Percentiles rank a stretch among this genome's conserved stretches.
phyloP scores from a whole-genome alignment of 2,888 invertebrate genomes.

The Macrosiphum euphorbiae region DNA sequence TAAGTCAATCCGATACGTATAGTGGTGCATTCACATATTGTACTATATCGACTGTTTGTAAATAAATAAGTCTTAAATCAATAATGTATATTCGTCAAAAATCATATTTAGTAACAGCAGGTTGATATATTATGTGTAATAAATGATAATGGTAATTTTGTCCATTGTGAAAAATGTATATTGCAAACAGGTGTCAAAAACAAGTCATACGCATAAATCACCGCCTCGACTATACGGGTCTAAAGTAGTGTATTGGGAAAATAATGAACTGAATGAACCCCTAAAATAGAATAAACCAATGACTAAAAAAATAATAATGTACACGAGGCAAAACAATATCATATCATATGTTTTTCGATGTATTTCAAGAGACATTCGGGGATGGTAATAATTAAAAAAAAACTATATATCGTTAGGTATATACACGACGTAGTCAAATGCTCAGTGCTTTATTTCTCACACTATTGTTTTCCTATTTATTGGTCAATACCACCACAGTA shows the following conservation, averaged over 20 bases:
- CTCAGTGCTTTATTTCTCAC: not conserved
- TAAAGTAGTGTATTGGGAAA: not conserved
- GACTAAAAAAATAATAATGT: not conserved
- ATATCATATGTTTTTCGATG: not conserved
- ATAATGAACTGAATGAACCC: not conserved
- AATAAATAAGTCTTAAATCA: not conserved
- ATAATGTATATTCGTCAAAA: not conserved
- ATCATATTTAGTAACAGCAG: not conserved
- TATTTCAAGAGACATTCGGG: not conserved
- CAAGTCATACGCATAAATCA: constrained; percentile 14
- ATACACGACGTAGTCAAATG: not conserved
- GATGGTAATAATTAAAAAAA: not conserved
- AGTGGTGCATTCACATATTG: not conserved
- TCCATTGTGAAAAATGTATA: not conserved
- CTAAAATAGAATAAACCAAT: not conserved
- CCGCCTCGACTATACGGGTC: not conserved
- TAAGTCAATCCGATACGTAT: too few species aligned
- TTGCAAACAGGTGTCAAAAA: constrained; percentile 27
- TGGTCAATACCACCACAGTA: not conserved
- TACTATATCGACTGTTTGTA: not conserved
- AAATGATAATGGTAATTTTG: not conserved
- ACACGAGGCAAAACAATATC: not conserved
- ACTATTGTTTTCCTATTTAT: not conserved
- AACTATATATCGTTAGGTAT: not conserved
- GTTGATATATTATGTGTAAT: not conserved